A percentile compares a stretch with the other conserved stretches of the same genome.
These are phyloP conservation scores for Schizopygopsis pylzovi DNA, from an alignment of 2,797 vertebrate genomes.

Conservation along the genomic window DNA sequence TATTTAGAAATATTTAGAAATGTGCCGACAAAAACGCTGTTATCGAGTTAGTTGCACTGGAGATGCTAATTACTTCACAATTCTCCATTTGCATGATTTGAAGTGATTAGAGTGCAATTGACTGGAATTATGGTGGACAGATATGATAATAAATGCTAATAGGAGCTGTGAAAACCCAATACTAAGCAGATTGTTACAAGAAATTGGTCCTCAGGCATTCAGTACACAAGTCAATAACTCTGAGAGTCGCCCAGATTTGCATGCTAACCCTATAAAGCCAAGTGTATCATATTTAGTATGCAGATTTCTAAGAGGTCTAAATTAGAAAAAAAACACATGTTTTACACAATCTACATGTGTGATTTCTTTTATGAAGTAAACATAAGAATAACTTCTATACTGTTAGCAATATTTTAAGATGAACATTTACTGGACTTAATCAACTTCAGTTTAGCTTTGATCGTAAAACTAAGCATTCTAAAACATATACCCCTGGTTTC, in stretches of 20 bases:
- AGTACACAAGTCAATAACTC: conserved; percentile 26
- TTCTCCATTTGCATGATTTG: conserved; percentile 35
- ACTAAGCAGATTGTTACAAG: conserved; percentile 40
- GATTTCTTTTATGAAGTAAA: background rate
- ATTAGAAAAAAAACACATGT: background rate
- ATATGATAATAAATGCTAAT: conserved; percentile 45
- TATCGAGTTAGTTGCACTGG: conserved; percentile 22
- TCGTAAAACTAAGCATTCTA: no score
- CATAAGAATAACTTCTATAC: background rate
- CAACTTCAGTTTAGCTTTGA: background rate
- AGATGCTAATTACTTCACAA: conserved; percentile 44
- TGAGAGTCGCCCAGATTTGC: background rate
- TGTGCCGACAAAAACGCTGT: background rate
- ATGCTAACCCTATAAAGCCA: background rate
- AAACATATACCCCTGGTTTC: no score
- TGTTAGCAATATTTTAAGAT: background rate
- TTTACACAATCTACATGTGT: background rate
- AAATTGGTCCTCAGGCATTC: conserved; percentile 22
- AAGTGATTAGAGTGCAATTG: conserved; percentile 42
- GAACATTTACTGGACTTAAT: background rate
- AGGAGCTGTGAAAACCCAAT: conserved; percentile 10
- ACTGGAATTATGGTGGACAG: conserved; percentile 42
- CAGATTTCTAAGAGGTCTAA: background rate
- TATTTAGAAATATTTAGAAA: conserved; percentile 26
- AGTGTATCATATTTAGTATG: background rate